Conservation (phyloP, 2,888 invertebrate species). For the Drosophila helvetica region DNA sequence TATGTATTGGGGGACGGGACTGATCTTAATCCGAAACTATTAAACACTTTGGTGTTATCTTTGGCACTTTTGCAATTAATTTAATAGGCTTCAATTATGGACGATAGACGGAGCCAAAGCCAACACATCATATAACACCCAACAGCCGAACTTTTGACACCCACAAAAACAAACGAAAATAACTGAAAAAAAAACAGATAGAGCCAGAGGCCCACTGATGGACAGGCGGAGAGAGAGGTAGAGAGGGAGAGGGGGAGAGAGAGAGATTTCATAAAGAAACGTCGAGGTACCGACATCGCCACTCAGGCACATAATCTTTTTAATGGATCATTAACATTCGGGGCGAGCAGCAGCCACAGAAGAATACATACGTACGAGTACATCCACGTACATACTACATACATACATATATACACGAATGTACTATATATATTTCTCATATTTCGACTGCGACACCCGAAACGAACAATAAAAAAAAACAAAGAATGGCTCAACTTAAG, state of each 20-base stretch:
- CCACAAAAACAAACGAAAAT: conserved; percentile 31
- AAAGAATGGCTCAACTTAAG: conserved; percentile 40
- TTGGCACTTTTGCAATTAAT: conserved; percentile 32
- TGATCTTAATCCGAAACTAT: not conserved
- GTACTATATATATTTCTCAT: conserved; percentile 10
- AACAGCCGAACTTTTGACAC: conserved; percentile 61
- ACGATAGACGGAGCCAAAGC: conserved; percentile 42
- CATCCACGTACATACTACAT: conserved; percentile 4
- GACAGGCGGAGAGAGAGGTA: not conserved
- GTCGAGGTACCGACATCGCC: conserved; percentile 35
- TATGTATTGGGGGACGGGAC: not conserved
- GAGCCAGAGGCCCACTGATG: not conserved
- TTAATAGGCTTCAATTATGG: conserved; percentile 64
- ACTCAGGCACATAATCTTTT: conserved; percentile 71
- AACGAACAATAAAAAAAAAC: conserved; percentile 18
- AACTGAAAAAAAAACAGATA: conserved; percentile 40
- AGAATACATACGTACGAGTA: not conserved
- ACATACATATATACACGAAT: conserved; percentile 2
- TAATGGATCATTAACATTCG: conserved; percentile 79
- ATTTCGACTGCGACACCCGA: conserved; percentile 37
- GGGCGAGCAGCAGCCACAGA: conserved; percentile 46
- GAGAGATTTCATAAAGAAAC: conserved; percentile 41
- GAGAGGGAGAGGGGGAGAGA: not conserved
- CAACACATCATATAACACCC: conserved; percentile 55
- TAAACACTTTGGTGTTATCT: conserved; percentile 5